Evolutionary conservation across 2,113 vertebrate species (phyloP).

Genomic region (Chloebia gouldiae): DNA sequence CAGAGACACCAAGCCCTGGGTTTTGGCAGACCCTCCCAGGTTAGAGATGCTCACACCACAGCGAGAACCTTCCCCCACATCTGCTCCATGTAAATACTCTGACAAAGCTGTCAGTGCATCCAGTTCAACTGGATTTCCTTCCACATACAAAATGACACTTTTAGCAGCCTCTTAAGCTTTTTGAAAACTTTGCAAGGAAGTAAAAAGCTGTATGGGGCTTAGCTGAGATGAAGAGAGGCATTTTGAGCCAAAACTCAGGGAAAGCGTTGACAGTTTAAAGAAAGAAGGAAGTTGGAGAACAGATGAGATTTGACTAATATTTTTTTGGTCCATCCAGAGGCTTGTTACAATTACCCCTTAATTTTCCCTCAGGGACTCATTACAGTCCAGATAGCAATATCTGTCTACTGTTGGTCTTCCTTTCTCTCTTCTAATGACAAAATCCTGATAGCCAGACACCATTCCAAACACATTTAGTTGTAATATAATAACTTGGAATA

Average conservation of each 20-base stretch:
- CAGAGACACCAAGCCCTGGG: neutral
- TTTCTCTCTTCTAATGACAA: slow-evolving; percentile 11
- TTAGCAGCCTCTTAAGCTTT: slow-evolving; percentile 28
- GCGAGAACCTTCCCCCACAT: neutral
- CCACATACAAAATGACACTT: neutral
- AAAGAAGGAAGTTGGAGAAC: slow-evolving; percentile 29
- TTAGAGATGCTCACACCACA: neutral
- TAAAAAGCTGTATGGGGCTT: slow-evolving; percentile 9
- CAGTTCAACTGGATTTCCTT: neutral
- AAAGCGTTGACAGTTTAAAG: slow-evolving; percentile 53
- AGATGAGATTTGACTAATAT: neutral
- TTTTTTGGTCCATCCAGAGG: slow-evolving; percentile 24
- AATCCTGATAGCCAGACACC: slow-evolving; percentile 35
- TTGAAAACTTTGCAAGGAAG: slow-evolving; percentile 30
- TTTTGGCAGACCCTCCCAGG: neutral
- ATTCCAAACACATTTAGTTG: slow-evolving; percentile 17
- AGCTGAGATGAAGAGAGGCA: slow-evolving; percentile 17
- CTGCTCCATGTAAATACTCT: neutral
- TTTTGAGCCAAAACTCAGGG: slow-evolving; percentile 15
- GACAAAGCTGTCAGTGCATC: neutral
- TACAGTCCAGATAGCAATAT: slow-evolving; percentile 10
- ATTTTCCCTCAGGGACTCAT: slow-evolving; percentile 30
- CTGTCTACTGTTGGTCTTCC: slow-evolving; percentile 28
- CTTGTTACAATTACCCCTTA: slow-evolving; percentile 22
- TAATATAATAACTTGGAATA: slow-evolving; percentile 22